These are phyloP conservation scores for Brachyistius frenatus DNA, from an alignment of 2,113 vertebrate species.

Conservation along the genomic window DNA sequence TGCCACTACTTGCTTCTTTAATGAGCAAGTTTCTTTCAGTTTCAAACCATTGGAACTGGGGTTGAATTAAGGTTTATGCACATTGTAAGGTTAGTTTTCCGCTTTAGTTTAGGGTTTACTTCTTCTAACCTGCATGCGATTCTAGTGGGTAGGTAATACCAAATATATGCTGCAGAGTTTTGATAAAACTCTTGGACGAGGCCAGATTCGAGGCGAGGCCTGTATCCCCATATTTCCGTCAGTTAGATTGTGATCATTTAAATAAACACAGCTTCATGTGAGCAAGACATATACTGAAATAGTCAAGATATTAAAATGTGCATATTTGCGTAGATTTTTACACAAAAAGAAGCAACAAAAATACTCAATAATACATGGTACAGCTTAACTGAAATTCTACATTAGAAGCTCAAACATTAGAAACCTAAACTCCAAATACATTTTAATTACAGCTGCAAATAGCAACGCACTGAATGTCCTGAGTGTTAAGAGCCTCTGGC, in stretches of 20 bases:
- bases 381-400: too few relatives aligned
- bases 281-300: background rate
- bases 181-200: background rate
- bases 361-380: background rate
- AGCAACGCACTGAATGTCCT: too few relatives aligned
- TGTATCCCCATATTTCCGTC: too few relatives aligned
- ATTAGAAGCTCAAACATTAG: too few relatives aligned
- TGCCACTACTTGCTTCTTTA: conserved; percentile 5
- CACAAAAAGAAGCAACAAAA: background rate
- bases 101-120: background rate
- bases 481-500: too few relatives aligned
- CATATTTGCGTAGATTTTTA: background rate
- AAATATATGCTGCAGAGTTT: background rate
- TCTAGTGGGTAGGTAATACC: background rate
- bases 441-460: too few relatives aligned
- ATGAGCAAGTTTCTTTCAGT: background rate
- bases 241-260: too few relatives aligned
- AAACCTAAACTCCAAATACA: too few relatives aligned
- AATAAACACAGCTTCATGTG: too few relatives aligned
- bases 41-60: background rate
- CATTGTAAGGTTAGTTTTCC: background rate
- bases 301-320: background rate
- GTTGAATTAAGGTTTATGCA: background rate
- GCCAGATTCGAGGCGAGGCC: too few relatives aligned
- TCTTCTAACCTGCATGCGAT: background rate